Evolutionary conservation across 2,797 vertebrate species (phyloP), one percentile per base, ranked within the genome.

Genomic region (Pygocentrus nattereri): DNA sequence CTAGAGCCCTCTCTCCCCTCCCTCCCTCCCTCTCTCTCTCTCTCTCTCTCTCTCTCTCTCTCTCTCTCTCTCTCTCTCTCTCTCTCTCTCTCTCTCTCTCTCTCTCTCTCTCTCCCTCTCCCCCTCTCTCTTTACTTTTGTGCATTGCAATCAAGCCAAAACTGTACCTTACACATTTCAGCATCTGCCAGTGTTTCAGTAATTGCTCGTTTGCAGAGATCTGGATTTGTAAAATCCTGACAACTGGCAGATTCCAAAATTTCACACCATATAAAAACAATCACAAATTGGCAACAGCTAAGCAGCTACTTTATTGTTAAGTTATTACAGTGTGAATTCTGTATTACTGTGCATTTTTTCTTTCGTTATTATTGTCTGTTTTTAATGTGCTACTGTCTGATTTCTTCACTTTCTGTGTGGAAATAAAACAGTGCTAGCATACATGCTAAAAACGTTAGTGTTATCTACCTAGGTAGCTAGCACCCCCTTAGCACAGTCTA

Each of bases 101-200:
- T 23, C 2, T 1, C 5, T 10, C 6, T 12, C 5, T 23, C 8
- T 15, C 15, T 31, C 1, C 18, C 16, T 64, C 13, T 18, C 16
- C 64, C 15, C 31, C 5, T 64, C 21, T 56, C 21, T 56, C 1
- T n/a, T 1, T 56, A 1, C 5, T 6, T 56, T 23, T 56, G 8
- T 56, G 2, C 2, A 13, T 34, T 18, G 15, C 85, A 83, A 81
- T 84, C 76, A 79, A 85, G 77, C 25, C 81, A 85, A 71, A 87
- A 83, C 54, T 67, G 78, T 85, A 86, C 85, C 85, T 89, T 81
- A 76, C 90, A 89, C 89, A 85, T 80, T 85, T 90, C 81, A 92
- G 89, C 90, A 23, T 23, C 52, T 56, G 52, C 5, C 10, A 7
- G 7, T 21, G 52, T 56, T 56, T 56, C 52, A n/a, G 52, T 56